Evolutionary conservation across 2,888 invertebrate genomes (phyloP).

Genomic region (Leptopilina syphax): DNA sequence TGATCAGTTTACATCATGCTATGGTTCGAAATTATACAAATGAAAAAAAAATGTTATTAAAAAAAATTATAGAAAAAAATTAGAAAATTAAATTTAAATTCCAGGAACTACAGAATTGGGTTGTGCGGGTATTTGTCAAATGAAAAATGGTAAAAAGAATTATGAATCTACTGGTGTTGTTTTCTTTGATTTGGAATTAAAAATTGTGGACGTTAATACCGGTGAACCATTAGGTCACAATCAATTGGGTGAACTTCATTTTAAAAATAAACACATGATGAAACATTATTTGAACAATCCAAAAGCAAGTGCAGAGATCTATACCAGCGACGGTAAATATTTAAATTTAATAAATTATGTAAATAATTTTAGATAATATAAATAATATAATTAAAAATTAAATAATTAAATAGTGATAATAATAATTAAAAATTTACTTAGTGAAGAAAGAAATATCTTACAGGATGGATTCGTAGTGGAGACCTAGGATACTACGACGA

Average conservation of each 20-base stretch:
- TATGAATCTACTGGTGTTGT: conserved; percentile 58
- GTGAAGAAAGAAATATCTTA: background rate
- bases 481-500: conserved; percentile 67
- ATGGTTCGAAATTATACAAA: conserved; percentile 49
- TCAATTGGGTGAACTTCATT: conserved; percentile 53
- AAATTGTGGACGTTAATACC: conserved; percentile 54
- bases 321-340: background rate
- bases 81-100: background rate
- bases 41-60: too few species aligned
- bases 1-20: conserved; percentile 56
- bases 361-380: background rate
- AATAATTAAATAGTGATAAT: too few species aligned
- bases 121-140: conserved; percentile 4
- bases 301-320: conserved; percentile 1
- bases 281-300: conserved; percentile 54
- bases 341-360: background rate
- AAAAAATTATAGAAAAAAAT: too few species aligned
- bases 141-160: conserved; percentile 34
- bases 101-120: conserved; percentile 48
- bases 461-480: conserved; percentile 66
- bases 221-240: conserved; percentile 53
- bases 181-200: conserved; percentile 52
- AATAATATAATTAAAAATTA: background rate
- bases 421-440: background rate
- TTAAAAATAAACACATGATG: conserved; percentile 48